Percentiles rank a stretch among this genome's conserved stretches.
These are phyloP conservation scores for Eptesicus fuscus DNA, from an alignment of 2,113 vertebrate genomes.

Conservation along the genomic window DNA sequence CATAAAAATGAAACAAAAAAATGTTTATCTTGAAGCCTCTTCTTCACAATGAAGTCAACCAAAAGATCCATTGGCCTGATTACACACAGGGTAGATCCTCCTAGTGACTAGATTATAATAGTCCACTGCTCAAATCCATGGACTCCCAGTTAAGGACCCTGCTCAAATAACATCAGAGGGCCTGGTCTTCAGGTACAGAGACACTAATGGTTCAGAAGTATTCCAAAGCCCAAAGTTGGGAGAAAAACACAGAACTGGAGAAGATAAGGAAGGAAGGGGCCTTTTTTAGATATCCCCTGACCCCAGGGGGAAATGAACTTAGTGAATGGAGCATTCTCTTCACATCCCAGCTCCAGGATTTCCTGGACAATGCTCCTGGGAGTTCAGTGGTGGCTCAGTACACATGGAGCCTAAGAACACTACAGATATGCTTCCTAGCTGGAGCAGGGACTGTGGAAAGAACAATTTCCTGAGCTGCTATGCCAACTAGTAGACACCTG, in stretches of 20 bases:
- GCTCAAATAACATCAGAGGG: background rate
- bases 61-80: background rate
- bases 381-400: background rate
- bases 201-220: background rate
- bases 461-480: background rate
- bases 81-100: background rate
- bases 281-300: background rate
- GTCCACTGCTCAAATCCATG: background rate
- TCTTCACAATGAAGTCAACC: slow-evolving; percentile 15
- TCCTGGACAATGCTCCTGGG: background rate
- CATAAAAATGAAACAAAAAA: slow-evolving; percentile 8
- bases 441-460: background rate
- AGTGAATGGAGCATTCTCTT: background rate
- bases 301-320: background rate
- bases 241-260: background rate
- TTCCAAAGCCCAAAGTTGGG: background rate
- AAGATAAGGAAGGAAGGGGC: background rate
- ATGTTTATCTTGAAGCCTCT: background rate
- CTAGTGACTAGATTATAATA: background rate
- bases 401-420: background rate
- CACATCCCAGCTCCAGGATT: background rate
- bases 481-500: background rate
- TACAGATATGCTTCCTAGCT: background rate
- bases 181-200: background rate
- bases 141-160: background rate